These are phyloP conservation scores for Tipula unca DNA, from an alignment of 2,888 invertebrate genomes.

Conservation along the genomic window DNA sequence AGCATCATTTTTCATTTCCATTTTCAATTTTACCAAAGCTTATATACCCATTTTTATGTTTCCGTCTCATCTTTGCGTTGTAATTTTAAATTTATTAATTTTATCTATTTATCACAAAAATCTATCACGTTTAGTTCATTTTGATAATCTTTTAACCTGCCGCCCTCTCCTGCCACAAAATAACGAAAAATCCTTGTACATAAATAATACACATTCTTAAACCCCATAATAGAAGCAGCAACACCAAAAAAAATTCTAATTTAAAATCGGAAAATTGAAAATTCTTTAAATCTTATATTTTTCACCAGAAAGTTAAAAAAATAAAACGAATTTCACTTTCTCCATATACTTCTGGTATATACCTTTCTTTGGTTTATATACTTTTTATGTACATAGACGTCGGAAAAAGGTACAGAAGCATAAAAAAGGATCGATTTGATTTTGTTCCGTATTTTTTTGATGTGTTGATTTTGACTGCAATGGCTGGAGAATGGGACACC, in stretches of 20 bases:
- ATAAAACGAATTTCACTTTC: not conserved
- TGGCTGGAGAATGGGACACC: not conserved
- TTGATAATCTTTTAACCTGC: not conserved
- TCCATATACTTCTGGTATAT: not conserved
- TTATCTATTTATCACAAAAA: not conserved
- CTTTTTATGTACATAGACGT: too few relatives aligned
- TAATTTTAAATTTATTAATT: not conserved
- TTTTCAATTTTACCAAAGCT: not conserved
- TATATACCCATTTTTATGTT: not conserved
- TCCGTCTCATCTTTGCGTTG: not conserved
- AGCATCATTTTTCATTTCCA: not conserved
- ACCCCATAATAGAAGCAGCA: not conserved
- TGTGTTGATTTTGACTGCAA: not conserved
- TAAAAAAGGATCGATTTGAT: not conserved
- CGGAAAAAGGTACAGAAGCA: not conserved
- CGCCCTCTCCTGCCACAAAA: not conserved
- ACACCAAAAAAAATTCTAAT: not conserved
- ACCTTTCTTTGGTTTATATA: not conserved
- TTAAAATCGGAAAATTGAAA: not conserved
- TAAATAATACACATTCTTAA: not conserved
- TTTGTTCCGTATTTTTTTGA: not conserved
- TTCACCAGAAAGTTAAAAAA: not conserved
- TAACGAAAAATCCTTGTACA: too few relatives aligned
- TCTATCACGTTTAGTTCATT: not conserved
- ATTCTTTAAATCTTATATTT: not conserved